These are phyloP conservation scores for Furnarius figulus DNA, from an alignment of 2,113 vertebrate genomes.

Conservation along the genomic window DNA sequence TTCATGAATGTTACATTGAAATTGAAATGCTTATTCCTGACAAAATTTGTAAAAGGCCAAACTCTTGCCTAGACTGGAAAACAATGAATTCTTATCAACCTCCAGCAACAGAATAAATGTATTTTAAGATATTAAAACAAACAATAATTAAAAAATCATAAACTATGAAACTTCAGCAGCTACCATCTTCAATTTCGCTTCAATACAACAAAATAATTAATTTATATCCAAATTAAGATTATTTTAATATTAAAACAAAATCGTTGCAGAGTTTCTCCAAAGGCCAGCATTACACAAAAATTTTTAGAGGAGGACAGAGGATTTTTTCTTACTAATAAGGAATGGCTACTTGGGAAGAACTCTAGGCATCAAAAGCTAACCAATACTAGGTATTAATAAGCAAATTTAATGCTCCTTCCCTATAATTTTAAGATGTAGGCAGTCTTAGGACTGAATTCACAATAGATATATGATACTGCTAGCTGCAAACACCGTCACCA, in stretches of 20 bases:
- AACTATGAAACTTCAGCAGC: not conserved
- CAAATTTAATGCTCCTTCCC: not conserved
- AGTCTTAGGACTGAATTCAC: not conserved
- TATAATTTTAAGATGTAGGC: not conserved
- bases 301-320: not conserved
- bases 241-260: not conserved
- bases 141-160: not conserved
- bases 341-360: conserved; percentile 18
- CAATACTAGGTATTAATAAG: not conserved
- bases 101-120: not conserved
- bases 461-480: not conserved
- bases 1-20: not conserved
- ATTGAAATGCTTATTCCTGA: not conserved
- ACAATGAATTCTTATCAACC: not conserved
- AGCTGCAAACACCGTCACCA: not conserved
- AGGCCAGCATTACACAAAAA: not conserved
- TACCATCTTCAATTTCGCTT: not conserved
- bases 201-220: not conserved
- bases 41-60: not conserved
- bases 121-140: not conserved
- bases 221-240: not conserved
- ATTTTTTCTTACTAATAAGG: not conserved
- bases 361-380: conserved; percentile 22
- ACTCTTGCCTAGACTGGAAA: not conserved
- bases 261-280: not conserved